phyloP scores from a whole-genome alignment of 2,113 vertebrate genomes.

The Phycodurus eques region DNA sequence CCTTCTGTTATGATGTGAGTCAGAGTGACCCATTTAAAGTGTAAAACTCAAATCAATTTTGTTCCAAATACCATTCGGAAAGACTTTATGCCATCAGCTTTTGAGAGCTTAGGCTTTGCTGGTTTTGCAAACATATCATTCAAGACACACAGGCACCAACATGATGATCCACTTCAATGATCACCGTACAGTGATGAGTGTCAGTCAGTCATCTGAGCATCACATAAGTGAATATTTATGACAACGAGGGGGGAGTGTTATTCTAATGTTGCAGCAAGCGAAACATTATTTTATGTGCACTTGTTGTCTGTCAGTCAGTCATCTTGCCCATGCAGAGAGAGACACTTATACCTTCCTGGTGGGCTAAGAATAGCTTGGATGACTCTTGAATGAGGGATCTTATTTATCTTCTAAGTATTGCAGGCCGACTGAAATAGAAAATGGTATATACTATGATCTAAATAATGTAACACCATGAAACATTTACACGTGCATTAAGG shows the following conservation, averaged over 20 bases:
- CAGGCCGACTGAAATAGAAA: constrained; percentile 2
- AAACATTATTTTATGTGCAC: not conserved
- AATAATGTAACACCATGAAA: constrained; percentile 6
- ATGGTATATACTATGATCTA: not conserved
- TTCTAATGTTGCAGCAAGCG: not conserved
- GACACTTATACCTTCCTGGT: not conserved
- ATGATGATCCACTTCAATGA: not conserved
- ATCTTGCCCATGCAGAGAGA: not conserved
- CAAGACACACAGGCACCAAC: constrained; percentile 12
- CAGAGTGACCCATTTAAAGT: no score
- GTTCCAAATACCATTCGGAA: no score
- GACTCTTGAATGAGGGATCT: not conserved
- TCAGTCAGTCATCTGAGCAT: not conserved
- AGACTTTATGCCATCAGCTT: no score
- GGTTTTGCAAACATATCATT: not conserved
- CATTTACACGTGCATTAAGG: not conserved
- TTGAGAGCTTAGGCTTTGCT: no score
- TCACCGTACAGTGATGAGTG: not conserved
- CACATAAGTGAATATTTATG: not conserved
- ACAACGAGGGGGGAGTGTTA: not conserved
- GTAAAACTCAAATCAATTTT: no score
- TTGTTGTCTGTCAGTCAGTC: constrained; percentile 1
- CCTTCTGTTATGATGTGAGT: no score
- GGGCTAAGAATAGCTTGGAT: constrained; percentile 1
- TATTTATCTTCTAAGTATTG: not conserved